Evolutionary conservation across 92 coral and sea anemone species (phyloP).

Genomic region (Epizoanthus ramosus): DNA sequence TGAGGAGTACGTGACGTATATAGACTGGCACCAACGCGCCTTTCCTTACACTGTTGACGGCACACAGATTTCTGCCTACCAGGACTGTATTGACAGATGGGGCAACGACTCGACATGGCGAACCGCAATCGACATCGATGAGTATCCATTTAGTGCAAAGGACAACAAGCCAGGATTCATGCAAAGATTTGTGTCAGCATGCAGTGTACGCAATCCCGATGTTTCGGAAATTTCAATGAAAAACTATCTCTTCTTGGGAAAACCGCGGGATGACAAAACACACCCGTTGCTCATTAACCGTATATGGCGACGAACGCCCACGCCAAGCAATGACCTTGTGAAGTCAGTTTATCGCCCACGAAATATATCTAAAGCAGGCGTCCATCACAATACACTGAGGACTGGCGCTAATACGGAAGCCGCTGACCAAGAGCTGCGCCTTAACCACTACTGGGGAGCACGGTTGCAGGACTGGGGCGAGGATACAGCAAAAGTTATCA

Average conservation of each 20-base stretch:
- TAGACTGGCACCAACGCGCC: slow-evolving; percentile 50
- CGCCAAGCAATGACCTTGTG: slow-evolving; percentile 39
- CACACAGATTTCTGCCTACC: slow-evolving; percentile 54
- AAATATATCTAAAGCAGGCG: slow-evolving; percentile 17
- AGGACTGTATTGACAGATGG: slow-evolving; percentile 27
- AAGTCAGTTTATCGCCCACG: slow-evolving; percentile 48
- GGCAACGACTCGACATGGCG: slow-evolving; percentile 21
- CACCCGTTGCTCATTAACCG: slow-evolving; percentile 48
- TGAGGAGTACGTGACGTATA: slow-evolving; percentile 50
- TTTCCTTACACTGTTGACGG: slow-evolving; percentile 43
- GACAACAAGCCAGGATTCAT: slow-evolving; percentile 38
- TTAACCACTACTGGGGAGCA: slow-evolving; percentile 87
- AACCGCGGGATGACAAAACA: slow-evolving; percentile 40
- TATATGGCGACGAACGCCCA: slow-evolving; percentile 43
- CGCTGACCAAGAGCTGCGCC: slow-evolving; percentile 30
- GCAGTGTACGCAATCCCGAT: not conserved
- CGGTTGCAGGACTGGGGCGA: slow-evolving; percentile 84
- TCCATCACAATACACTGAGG: slow-evolving; percentile 45
- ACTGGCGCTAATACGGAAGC: slow-evolving; percentile 43
- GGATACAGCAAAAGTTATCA: slow-evolving; percentile 64
- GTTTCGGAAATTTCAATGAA: slow-evolving; percentile 46
- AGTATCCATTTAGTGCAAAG: slow-evolving; percentile 44
- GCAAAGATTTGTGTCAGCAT: slow-evolving; percentile 22
- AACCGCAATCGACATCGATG: slow-evolving; percentile 51
- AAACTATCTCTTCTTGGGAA: slow-evolving; percentile 52